Evolutionary conservation across 2,888 invertebrate genomes (phyloP).

Genomic region (Muschampia plurimacula): DNA sequence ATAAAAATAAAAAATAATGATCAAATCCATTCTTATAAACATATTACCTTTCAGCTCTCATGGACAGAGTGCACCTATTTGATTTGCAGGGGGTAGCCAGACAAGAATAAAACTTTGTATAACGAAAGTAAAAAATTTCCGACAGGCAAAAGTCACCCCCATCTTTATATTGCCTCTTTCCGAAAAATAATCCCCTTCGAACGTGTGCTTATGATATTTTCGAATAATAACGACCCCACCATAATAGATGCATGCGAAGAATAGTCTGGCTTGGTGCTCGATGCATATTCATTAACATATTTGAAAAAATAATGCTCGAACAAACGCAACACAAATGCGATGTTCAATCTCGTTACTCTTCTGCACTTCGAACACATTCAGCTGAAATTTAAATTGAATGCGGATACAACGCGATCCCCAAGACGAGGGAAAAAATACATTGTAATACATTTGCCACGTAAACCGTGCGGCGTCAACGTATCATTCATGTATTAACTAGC

Average conservation of each 20-base stretch:
- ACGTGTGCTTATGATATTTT: conserved; percentile 31
- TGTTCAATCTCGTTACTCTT: conserved; percentile 39
- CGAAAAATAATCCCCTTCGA: conserved; percentile 29
- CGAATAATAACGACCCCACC: conserved; percentile 25
- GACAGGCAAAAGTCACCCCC: conserved; percentile 14
- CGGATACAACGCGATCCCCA: conserved; percentile 30
- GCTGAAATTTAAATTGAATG: conserved; percentile 48
- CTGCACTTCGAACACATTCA: conserved; percentile 58
- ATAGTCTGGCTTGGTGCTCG: conserved; percentile 33
- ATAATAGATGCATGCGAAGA: conserved; percentile 33
- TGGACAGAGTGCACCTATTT: neutral
- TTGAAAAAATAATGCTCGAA: conserved; percentile 37
- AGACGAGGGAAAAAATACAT: conserved; percentile 38
- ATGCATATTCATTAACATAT: conserved; percentile 40
- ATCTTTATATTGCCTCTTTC: conserved; percentile 22
- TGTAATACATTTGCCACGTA: conserved; percentile 35
- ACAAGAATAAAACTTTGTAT: neutral
- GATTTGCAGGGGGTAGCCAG: neutral
- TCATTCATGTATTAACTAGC: conserved; percentile 20
- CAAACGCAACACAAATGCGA: conserved; percentile 38
- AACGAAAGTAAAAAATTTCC: conserved; percentile 10
- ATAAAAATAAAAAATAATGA: too few relatives aligned
- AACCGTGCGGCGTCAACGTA: conserved; percentile 26
- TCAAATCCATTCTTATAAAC: neutral
- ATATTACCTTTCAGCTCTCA: neutral